Evolutionary conservation across 2,113 vertebrate species (phyloP), one percentile per base, ranked within the genome.

Genomic region (Podarcis raffonei): DNA sequence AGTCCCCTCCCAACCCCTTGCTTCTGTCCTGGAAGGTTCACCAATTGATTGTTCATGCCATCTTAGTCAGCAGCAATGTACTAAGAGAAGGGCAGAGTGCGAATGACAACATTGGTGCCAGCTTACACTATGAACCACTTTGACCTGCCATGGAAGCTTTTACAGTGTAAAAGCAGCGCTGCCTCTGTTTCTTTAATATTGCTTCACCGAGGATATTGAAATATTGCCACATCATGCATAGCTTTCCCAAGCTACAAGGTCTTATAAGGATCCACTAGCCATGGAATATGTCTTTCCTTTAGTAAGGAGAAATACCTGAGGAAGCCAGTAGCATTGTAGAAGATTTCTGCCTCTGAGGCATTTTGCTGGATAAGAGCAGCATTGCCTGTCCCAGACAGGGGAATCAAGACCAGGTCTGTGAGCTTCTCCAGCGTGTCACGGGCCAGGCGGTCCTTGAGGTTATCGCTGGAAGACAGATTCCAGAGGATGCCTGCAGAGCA

Each of bases 401-500:
- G 99, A 16, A 97, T 93, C 90, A 99, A 95, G 0, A 99, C 96
- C 78, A 97, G 96, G 83, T 98, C 97, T 0, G 98, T 98, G 90
- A 99, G 97, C 88, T 98, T 98, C 8, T 97, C 92, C 91, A 99
- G 93, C 0, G 97, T 98, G 91, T 99, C 98, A 6, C 96, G 95
- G 20, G 98, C 98, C 95, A 99, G 94, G 81, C 97, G 98, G 75
- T 99, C 98, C 96, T 99, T 99, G 87, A 99, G 96, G 94, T 97
- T 98, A 95, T 99, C 99, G 23, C 97, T 99, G 91, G 99, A 99
- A 32, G 99, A 99, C 86, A 99, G 96, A 91, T 99, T 99, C 99
- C 99, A 99, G 81, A 99, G 96, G 94, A 99, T 98, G 4, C 99
- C 99, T 99, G 92, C 9, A 68, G 62, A 65, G 20, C 18, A 15